Evolutionary conservation across 2,113 vertebrate species (phyloP), one percentile per base, ranked within the genome.

Genomic region (Strix uralensis): DNA sequence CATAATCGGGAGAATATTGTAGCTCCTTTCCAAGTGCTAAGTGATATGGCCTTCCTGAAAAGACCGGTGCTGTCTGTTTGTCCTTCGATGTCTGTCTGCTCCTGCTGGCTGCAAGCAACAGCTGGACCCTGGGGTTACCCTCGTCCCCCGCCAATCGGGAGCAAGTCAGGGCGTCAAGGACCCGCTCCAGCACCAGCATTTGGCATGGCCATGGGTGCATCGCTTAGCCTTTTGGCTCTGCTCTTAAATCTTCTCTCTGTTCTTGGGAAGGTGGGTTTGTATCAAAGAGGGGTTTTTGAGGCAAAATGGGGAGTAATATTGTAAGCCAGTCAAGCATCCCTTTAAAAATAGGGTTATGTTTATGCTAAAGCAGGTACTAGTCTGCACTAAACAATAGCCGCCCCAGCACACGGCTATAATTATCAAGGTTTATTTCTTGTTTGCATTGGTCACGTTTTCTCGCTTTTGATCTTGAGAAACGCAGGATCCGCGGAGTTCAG

Each of bases 281-380:
- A 5, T 44, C 81, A 21, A 61, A 71, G n/a, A 54, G 4, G 52
- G 36, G n/a, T 14, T 55, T 73, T 46, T 44, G 55, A 87, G 74
- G 73, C 59, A 18, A 62, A 84, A 34, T 9, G 91, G 55, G 66
- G 49, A 70, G 69, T 19, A 9, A 51, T 5, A 57, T 22, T 87
- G 82, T 69, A 21, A 58, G 52, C 38, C 1, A 49, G 46, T 51
- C 80, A 87, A 85, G 92, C 92, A 88, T 83, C 84, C 73, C 72
- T 94, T 95, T 93, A 94, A 97, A 96, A 97, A 95, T 90, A 96
- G 91, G 94, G 77, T 92, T 96, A 26, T 92, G 93, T 95, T 96
- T 93, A 94, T 93, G 95, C 83, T 80, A 1, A 88, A 94, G 85
- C 92, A 61, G 95, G 96, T 95, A 94, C 94, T 85, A 34, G 94